Evolutionary conservation across 1,140 invertebrate genomes (phyloP).

Genomic region (Piezodorus guildinii): DNA sequence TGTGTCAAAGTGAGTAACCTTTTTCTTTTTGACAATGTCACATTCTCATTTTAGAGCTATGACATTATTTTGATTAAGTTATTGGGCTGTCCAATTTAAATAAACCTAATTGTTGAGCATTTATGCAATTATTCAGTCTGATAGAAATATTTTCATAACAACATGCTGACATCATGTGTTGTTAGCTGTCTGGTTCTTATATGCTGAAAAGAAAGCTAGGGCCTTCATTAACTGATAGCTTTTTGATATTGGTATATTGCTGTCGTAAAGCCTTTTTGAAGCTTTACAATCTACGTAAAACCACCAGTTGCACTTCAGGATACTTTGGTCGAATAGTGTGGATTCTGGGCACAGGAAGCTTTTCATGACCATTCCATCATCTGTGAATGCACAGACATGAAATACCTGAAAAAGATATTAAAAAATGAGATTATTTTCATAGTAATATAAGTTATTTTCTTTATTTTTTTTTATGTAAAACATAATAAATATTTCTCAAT

Average conservation of each 20-base stretch:
- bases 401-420: slow-evolving; percentile 53
- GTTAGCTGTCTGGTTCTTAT: slow-evolving; percentile 45
- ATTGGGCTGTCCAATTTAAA: no score
- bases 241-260: slow-evolving; percentile 79
- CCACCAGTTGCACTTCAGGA: slow-evolving; percentile 85
- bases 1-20: no score
- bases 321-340: slow-evolving; percentile 77
- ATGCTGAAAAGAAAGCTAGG: slow-evolving; percentile 71
- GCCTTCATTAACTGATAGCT: slow-evolving; percentile 85
- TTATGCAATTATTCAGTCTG: background rate
- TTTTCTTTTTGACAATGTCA: no score
- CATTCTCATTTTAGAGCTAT: no score
- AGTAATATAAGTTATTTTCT: no score
- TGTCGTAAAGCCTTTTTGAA: slow-evolving; percentile 66
- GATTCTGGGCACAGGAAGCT: slow-evolving; percentile 80
- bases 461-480: no score
- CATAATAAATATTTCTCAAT: no score
- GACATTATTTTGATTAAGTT: no score
- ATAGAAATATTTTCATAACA: background rate
- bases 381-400: slow-evolving; percentile 78
- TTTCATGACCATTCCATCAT: slow-evolving; percentile 76
- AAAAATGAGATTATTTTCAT: no score
- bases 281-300: slow-evolving; percentile 79
- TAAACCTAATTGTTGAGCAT: background rate
- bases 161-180: background rate